Conservation (phyloP, 2,113 vertebrate genomes). For the Rostratula benghalensis region DNA sequence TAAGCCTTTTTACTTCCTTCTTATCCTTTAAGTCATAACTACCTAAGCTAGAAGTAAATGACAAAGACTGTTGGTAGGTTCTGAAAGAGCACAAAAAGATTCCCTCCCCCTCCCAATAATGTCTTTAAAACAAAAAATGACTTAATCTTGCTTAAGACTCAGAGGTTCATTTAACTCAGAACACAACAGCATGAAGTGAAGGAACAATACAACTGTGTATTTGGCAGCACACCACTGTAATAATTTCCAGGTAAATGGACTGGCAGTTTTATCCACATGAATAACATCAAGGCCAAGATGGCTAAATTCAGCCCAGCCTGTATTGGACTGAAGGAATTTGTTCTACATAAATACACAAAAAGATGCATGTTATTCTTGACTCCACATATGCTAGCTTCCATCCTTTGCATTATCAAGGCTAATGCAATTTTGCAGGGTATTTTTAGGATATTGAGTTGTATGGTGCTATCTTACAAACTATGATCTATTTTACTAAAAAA, state of each 20-base stretch:
- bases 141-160: not conserved
- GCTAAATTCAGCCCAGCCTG: constrained; percentile 54
- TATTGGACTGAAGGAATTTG: constrained; percentile 52
- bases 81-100: not conserved
- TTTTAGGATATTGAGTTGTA: not conserved
- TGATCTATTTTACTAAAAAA: constrained; percentile 25
- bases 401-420: not conserved
- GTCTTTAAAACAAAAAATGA: not conserved
- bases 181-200: constrained; percentile 15
- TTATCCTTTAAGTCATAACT: not conserved
- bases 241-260: constrained; percentile 27
- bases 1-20: constrained; percentile 4
- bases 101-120: not conserved
- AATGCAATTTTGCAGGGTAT: not conserved
- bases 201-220: constrained; percentile 7
- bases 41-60: constrained; percentile 3
- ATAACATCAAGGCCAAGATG: constrained; percentile 54
- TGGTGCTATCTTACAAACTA: not conserved
- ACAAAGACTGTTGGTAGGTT: constrained; percentile 9
- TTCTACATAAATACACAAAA: not conserved
- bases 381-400: not conserved
- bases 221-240: constrained; percentile 14
- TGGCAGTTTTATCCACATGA: constrained; percentile 61
- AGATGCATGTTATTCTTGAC: constrained; percentile 28
- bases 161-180: constrained; percentile 25